Base-by-base conservation (phyloP, 1,140 invertebrate genomes). In the Pogonomyrmex barbatus region DNA sequence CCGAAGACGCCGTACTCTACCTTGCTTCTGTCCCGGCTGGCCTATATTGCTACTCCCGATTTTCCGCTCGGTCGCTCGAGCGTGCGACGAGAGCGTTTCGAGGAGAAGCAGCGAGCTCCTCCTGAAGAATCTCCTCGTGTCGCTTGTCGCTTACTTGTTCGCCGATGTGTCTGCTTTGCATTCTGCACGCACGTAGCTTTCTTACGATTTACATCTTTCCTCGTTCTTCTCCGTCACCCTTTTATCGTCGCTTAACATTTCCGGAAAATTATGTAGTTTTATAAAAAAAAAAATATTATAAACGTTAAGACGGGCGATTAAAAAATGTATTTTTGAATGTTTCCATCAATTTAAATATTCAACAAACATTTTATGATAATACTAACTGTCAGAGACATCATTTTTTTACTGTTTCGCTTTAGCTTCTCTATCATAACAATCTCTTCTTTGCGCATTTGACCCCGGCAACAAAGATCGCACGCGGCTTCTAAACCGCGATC, bases 31-130 rank as follows among this genome's bases (percentile, higher is more conserved):
- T 85, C 82, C 65, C 60, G 45, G 62, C 30, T 77, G 58, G 33
- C 82, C 82, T 63, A 78, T 85, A 76, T 85, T 56, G 79, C 68
- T 75, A 75, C 79, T 47, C 45, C 68, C 68, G 79, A 83, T 83
- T 83, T 83, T 83, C 79, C 79, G 68, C 79, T 60, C 56, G 79
- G 42, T 83, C 54, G 79, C 79, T 75, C 54, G 79, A 83, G 67
- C 79, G 62, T 52, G 60, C 30, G 45, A 62, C 30, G 45, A 62
- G 12, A 73, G 33, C 39, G 39, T 65, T n/a, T n/a, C 47, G 52
- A 73, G 68, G 30, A 60, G 50, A 17, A 73, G 39, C 30, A 39
- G 30, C 42, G 67, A 70, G 42, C 42, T 47, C n/a, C 67, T 5
- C 12, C 30, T 39, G 17, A 36, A 73, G 42, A 60, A 36, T 1